Base-by-base conservation (phyloP, 1,140 invertebrate genomes). In the Leptonema lineaticorne region DNA sequence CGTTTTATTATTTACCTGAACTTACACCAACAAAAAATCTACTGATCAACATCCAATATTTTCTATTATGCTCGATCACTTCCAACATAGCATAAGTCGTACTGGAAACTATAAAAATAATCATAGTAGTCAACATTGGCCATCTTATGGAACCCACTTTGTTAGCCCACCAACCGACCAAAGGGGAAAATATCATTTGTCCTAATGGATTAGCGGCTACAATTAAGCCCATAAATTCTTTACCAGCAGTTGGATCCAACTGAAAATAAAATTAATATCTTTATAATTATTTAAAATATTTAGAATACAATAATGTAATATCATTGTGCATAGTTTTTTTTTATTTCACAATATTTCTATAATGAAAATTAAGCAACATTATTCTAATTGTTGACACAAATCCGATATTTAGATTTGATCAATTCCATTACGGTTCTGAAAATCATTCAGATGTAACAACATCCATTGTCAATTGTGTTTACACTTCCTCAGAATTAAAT, bases 201-300 rank as follows among this genome's bases (percentile, higher is more conserved):
- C 90, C 93, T 26, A 96, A 81, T 29, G 93, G 94, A 82, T 94
- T 94, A 9, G 91, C 90, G 14, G 92, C 93, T 20, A 96, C 91
- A 11, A 94, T 88, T 75, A 89, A 88, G 22, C 93, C 92, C 82
- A 95, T 88, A 75, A 92, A 92, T 78, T 90, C 89, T 76, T 94
- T 93, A 48, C 86, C 88, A 11, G 91, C 87, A 14, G 80, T 82
- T 50, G 85, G 85, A 81, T 95, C 92, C 74, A 95, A 76, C 93
- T 95, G 78, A 67, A 85, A 83, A 75, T 70, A 46, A 41, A 63
- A 71, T 41, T 41, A 3, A 41, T 14, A 41, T n/a, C n/a, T 4
- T 58, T 65, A 69, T 29, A 68, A 66, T 30, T 2, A 41, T 14
- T 53, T 53, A 22, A 18, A 2, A 53, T 11, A 53, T 53, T 20